Evolutionary conservation across 2,888 invertebrate genomes (phyloP).

Genomic region (Troglohyphantes excavatus): DNA sequence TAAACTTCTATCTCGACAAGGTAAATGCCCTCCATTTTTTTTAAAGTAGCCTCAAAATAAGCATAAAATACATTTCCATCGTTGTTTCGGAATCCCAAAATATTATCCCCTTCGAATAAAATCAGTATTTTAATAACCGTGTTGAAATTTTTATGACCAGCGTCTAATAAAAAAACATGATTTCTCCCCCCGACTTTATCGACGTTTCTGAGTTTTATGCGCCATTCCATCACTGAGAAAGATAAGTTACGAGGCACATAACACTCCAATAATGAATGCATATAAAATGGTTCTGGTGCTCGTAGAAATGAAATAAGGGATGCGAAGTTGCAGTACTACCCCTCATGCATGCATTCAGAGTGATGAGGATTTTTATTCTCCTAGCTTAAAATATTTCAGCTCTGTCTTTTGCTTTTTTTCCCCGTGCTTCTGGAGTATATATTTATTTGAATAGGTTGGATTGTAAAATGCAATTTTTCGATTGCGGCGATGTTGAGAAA

Average conservation of each 20-base stretch:
- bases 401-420: no score
- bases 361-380: background rate
- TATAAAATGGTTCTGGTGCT: background rate
- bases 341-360: background rate
- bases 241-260: background rate
- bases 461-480: no score
- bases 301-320: background rate
- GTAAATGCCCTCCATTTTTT: no score
- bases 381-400: no score
- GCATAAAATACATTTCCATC: background rate
- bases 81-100: background rate
- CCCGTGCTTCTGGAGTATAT: no score
- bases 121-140: background rate
- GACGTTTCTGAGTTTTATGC: background rate
- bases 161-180: background rate
- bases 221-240: background rate
- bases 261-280: background rate
- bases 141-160: background rate
- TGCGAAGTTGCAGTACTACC: background rate
- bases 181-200: background rate
- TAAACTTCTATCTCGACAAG: no score
- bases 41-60: background rate
- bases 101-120: background rate
- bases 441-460: no score
- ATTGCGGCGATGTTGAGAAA: no score